Evolutionary conservation across 2,888 invertebrate genomes (phyloP), one percentile per base, ranked within the genome.

Genomic region (Tromatobia lineatoria): DNA sequence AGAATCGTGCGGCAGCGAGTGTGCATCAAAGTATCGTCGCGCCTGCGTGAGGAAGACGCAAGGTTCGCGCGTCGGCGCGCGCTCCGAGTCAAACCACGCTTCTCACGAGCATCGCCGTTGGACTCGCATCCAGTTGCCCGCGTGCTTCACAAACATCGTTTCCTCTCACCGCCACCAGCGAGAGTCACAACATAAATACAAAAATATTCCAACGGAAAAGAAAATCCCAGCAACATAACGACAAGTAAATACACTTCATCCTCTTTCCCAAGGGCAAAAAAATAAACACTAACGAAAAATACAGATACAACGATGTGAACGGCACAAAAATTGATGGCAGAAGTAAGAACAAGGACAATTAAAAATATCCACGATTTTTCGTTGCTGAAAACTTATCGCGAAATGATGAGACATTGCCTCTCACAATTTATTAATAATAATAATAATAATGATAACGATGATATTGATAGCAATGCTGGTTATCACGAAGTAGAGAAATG

Each of bases 131-230:
- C 86, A 86, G 86, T 86, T 80, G 85, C 69, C 80, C 86, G 86
- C 86, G 86, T 78, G 86, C 86, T 77, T 76, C 85, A 82, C 78
- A 85, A 85, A 86, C 80, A 82, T 64, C 81, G 76, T 78, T 82
- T 80, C 66, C 78, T 79, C 29, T 61, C 70, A 57, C 69, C 45
- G 67, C 8, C 45, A 47, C 1, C 67, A 25, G 61, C 23, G 18
- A 13, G 23, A 18, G 29, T 11, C 34, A 20, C 42, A 67, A 64
- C 10, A 42, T 25, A 15, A 52, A 38, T 13, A 1, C 23, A 15
- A n/a, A 15, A 45, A 54, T 57, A 54, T 11, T 13, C 50, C 11
- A 64, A n/a, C 8, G 13, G 7, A 45, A 38, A 20, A 42, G 47
- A 45, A 70, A 77, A 47, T 18, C 11, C 6, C 18, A 6, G 47